These are phyloP conservation scores for Scaptomyza graminum DNA, from an alignment of 1,140 invertebrate genomes.

Conservation along the genomic window DNA sequence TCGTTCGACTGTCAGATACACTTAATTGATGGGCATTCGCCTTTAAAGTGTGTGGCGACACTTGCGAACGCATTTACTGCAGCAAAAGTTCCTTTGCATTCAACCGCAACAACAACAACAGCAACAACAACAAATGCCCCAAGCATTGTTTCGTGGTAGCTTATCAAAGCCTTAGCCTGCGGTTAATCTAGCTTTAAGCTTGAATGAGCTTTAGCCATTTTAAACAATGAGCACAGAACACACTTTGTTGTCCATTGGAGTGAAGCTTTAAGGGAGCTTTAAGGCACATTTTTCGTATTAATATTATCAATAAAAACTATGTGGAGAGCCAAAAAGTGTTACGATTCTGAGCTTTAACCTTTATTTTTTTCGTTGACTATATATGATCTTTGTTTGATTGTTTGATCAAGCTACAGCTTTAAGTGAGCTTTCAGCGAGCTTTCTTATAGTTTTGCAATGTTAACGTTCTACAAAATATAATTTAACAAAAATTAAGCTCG, in stretches of 20 bases:
- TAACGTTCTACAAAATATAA: no score
- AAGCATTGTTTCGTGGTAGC: not conserved
- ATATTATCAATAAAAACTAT: no score
- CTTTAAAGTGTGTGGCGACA: slow-evolving; percentile 22
- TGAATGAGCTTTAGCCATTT: not conserved
- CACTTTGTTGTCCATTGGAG: not conserved
- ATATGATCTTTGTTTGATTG: no score
- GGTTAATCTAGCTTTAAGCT: not conserved
- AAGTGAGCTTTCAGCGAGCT: not conserved
- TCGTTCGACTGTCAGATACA: slow-evolving; percentile 33
- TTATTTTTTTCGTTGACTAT: no score
- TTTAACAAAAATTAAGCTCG: no score
- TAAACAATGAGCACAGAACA: not conserved
- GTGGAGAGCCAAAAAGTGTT: no score
- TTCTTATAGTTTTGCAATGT: no score
- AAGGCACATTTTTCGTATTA: no score
- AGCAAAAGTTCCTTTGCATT: not conserved
- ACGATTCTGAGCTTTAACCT: no score
- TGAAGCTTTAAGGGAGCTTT: not conserved
- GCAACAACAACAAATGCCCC: not conserved
- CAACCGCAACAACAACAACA: no score
- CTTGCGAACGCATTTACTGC: slow-evolving; percentile 11
- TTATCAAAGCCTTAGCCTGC: not conserved
- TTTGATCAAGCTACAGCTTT: no score
- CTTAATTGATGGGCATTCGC: slow-evolving; percentile 36